Conservation (phyloP, 1,140 invertebrate species). For the Drosophila eugracilis region DNA sequence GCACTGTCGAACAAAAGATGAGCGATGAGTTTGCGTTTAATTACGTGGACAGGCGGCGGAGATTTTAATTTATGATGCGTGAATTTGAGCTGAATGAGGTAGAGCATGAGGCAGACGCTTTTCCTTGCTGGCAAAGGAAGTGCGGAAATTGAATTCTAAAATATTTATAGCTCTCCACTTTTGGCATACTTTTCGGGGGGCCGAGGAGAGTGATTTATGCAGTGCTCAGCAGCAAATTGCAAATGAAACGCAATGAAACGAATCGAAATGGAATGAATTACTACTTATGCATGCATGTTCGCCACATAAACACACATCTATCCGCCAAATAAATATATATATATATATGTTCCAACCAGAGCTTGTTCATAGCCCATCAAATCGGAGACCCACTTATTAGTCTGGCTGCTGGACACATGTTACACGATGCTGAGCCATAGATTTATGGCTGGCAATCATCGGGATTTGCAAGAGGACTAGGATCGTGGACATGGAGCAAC, state of each 20-base stretch:
- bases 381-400: conserved; percentile 52
- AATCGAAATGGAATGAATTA: conserved; percentile 66
- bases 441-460: conserved; percentile 77
- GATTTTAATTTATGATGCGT: conserved; percentile 66
- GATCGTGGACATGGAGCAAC: conserved; percentile 24
- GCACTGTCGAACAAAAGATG: conserved; percentile 55
- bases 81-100: conserved; percentile 31
- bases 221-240: conserved; percentile 58
- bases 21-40: conserved; percentile 71
- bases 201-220: conserved; percentile 71
- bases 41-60: conserved; percentile 60
- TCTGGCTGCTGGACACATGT: conserved; percentile 52
- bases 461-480: conserved; percentile 56
- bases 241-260: conserved; percentile 73
- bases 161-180: conserved; percentile 59
- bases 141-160: conserved; percentile 80
- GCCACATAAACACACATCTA: conserved; percentile 24
- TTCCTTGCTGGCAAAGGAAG: not conserved
- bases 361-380: conserved; percentile 33
- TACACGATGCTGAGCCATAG: conserved; percentile 73
- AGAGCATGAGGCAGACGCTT: no score
- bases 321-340: not conserved
- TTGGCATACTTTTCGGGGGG: conserved; percentile 56
- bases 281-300: conserved; percentile 75
- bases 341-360: not conserved